Evolutionary conservation across 2,888 invertebrate species (phyloP), one percentile per base, ranked within the genome.

Genomic region (Drosophila setosimentum): DNA sequence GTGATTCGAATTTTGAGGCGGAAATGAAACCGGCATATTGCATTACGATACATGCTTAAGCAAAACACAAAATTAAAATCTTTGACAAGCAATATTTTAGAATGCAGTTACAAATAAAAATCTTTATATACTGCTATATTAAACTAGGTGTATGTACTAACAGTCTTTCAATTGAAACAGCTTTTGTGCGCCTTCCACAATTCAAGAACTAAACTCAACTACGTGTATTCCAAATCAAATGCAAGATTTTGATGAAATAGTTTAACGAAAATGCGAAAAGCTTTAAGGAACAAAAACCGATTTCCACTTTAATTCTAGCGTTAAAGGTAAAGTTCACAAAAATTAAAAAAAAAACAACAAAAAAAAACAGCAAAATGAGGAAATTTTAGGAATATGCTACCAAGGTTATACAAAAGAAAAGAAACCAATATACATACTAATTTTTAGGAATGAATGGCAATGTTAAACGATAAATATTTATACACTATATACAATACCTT

Each of bases 161-260:
- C 33, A 70, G 66, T 68, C 76, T 79, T 79, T 79, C 61, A 68
- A 66, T 68, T 73, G 27, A 60, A 68, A 63, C 50, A 49, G 67
- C 61, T 64, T 66, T 75, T 74, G 54, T 70, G 67, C 75, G 83
- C 83, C 83, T 79, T 82, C 71, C 80, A 83, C 65, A 68, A 58
- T 24, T 35, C 24, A 45, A 50, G 21, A 61, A 75, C 29, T 55
- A 29, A 40, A 78, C 30, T 62, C 32, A 79, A 80, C 84, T 80
- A 80, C 80, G 82, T 80, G 84, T 83, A 83, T 76, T 80, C 77
- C 35, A 76, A 80, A 76, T 80, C 84, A 80, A 80, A 80, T 76
- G 81, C 84, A 71, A 80, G 49, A 64, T 78, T 79, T 68, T 68
- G 35, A 76, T 35, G 57, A 76, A 61, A 54, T 64, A 60, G 48